Conservation (phyloP, 2,797 vertebrate species). For the Delichon dasypus region DNA sequence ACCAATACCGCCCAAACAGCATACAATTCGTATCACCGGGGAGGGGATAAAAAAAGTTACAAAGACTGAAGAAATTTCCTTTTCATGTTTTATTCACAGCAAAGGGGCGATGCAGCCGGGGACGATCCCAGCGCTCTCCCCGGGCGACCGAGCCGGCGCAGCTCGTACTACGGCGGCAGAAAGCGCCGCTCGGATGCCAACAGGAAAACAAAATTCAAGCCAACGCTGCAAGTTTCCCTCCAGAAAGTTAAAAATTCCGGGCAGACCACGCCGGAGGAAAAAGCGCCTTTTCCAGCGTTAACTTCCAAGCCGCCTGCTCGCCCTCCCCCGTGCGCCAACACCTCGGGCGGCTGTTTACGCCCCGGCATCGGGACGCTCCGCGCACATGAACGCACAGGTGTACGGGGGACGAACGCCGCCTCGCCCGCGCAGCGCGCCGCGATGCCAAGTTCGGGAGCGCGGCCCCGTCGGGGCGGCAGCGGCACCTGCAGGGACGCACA, state of each 20-base stretch:
- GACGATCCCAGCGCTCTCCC: not conserved
- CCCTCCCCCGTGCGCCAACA: not conserved
- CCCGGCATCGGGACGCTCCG: not conserved
- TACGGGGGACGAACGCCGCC: not conserved
- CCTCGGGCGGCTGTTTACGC: rapidly evolving
- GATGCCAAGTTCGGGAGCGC: not conserved
- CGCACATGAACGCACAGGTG: rapidly evolving
- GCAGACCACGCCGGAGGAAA: not conserved
- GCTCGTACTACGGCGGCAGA: not conserved
- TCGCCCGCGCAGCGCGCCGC: not conserved
- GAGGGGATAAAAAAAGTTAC: not conserved
- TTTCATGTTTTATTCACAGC: constrained; percentile 44
- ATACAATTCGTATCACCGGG: constrained; percentile 18
- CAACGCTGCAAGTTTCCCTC: not conserved
- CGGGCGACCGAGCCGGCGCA: not conserved
- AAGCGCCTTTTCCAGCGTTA: not conserved
- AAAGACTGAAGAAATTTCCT: not conserved
- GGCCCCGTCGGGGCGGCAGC: not conserved
- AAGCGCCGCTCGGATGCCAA: not conserved
- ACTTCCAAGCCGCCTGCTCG: not conserved
- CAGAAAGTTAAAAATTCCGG: constrained; percentile 2
- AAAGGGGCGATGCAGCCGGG: not conserved
- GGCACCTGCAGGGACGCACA: not conserved
- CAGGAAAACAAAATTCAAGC: not conserved
- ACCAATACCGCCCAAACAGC: constrained; percentile 42